Evolutionary conservation across 2,113 vertebrate species (phyloP).

Genomic region (Heterotilapia buettikoferi): DNA sequence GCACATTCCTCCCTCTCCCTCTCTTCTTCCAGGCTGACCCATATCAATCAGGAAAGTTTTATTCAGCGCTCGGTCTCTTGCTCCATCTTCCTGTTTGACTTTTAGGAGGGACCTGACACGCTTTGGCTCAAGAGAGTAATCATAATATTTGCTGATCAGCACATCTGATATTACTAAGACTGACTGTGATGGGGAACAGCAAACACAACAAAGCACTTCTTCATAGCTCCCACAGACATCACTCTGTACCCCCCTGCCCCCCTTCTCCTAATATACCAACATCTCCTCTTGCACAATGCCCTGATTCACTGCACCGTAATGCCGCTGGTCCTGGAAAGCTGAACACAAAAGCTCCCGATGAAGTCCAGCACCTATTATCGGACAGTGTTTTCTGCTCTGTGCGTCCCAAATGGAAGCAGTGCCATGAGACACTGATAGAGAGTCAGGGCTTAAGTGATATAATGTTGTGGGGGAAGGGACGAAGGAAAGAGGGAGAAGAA

Average conservation of each 20-base stretch:
- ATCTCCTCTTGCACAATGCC: conserved; percentile 50
- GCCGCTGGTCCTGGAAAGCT: neutral
- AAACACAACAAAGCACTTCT: conserved; percentile 52
- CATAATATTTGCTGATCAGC: conserved; percentile 54
- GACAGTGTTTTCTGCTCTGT: neutral
- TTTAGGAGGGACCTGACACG: neutral
- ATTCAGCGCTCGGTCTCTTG: neutral
- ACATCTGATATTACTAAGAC: conserved; percentile 35
- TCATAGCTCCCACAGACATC: conserved; percentile 37
- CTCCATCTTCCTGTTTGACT: neutral
- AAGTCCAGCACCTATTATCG: neutral
- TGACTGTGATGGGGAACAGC: neutral
- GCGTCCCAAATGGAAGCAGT: neutral
- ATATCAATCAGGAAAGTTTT: neutral
- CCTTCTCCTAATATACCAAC: conserved; percentile 20
- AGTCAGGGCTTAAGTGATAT: conserved; percentile 57
- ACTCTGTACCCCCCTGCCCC: neutral
- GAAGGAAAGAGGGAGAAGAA: conserved; percentile 43
- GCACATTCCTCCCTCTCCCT: conserved; percentile 14
- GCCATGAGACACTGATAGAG: conserved; percentile 39
- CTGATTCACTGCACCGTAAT: conserved; percentile 39
- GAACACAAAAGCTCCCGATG: neutral
- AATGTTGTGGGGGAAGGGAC: conserved; percentile 62
- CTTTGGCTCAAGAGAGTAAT: conserved; percentile 19
- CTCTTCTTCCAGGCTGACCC: neutral